phyloP scores from a whole-genome alignment of 2,888 invertebrate species.

The Ormyrus nitidulus region DNA sequence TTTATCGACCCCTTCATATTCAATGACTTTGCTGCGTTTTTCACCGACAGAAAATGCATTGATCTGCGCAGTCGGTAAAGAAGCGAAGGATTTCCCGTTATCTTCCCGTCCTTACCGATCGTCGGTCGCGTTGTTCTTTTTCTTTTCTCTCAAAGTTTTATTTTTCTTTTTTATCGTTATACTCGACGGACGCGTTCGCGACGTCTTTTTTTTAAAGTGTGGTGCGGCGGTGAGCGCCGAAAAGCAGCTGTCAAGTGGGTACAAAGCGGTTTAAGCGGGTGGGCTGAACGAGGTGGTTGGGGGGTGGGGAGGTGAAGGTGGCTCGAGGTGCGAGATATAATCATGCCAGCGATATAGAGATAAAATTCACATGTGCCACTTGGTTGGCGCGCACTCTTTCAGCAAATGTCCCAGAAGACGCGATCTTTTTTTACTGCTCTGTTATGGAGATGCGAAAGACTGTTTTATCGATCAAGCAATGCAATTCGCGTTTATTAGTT shows the following conservation, averaged over 20 bases:
- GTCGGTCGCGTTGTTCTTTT: background rate
- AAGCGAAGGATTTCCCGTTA: background rate
- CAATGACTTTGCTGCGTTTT: background rate
- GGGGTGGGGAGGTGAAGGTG: background rate
- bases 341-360: conserved; percentile 41
- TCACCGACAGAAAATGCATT: too few species aligned
- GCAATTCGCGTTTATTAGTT: too few species aligned
- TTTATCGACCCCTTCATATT: too few species aligned
- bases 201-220: background rate
- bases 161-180: background rate
- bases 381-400: background rate
- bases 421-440: background rate
- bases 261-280: conserved; percentile 23
- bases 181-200: too few species aligned
- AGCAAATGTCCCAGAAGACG: conserved; percentile 40
- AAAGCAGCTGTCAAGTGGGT: conserved; percentile 37
- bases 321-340: conserved; percentile 25
- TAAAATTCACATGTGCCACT: conserved; percentile 12
- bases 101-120: background rate
- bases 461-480: too few species aligned
- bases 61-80: background rate
- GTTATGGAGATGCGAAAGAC: conserved; percentile 3
- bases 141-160: background rate
- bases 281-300: too few species aligned
- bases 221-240: conserved; percentile 19